Evolutionary conservation across 2,888 invertebrate genomes (phyloP), one percentile per base, ranked within the genome.

Genomic region (Cataglyphis altisquamis): DNA sequence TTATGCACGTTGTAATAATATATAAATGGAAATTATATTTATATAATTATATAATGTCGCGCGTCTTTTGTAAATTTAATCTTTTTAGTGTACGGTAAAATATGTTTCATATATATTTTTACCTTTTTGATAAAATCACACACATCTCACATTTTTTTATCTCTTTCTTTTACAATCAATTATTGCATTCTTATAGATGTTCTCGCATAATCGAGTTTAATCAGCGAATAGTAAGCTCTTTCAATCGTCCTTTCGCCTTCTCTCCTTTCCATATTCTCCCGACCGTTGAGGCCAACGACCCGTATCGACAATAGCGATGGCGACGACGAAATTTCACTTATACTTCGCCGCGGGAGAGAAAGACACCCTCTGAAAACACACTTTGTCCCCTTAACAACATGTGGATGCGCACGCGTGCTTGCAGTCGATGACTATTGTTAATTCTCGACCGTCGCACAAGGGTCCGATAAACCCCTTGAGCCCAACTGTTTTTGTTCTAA

Each of bases 251-350:
- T 41, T 55, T 60, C 18, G 55, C n/a, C 74, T 48, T 45, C 41
- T 60, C 62, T 62, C n/a, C 62, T 15, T 18, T 48, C 29, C 10
- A n/a, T 15, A 29, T 41, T 36, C 52, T 18, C 29, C 29, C 29
- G 32, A 10, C 39, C 68, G 73, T 78, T 25, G 48, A 74, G 55
- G 62, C 73, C 82, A 70, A 80, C 78, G 62, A 82, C 63, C 48
- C 74, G 84, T 52, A 82, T 84, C 60, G 82, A 12, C 62, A 52
- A 48, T 29, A 62, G 39, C 48, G 52, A n/a, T 74, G 78, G 63
- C 67, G 62, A 80, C 68, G 77, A 83, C 41, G 68, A 87, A 81
- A 67, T 80, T 85, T 83, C 25, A 52, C 73, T 41, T 63, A 66
- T 10, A 36, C 57, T 66, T 45, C 21, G 25, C 57, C 32, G 12